Base-by-base conservation (phyloP, 2,888 invertebrate genomes). In the Eupsilia transversa region DNA sequence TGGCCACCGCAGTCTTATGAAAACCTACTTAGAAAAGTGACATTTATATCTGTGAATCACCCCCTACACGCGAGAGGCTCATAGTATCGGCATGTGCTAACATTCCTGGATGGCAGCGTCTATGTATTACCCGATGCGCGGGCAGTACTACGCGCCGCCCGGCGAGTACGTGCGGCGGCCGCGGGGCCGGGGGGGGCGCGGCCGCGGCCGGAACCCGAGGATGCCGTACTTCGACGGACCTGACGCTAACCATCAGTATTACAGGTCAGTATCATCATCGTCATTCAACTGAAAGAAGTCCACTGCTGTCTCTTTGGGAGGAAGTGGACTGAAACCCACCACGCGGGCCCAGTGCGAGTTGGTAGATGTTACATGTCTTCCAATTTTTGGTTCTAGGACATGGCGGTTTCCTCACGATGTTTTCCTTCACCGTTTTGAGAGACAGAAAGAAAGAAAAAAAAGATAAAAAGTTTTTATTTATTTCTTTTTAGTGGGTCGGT, bases 161-260 rank as follows among this genome's bases (percentile, higher is more conserved):
- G 90, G 84, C 10, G 84, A 70, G 79, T 93, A 89, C 89, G 14
- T 61, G 72, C 46, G 76, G 33, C 38, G 76, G 0, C 1, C 54
- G 33, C 80, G 69, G 79, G 75, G 86, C 23, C 82, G 91, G 3
- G 89, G 84, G 88, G 89, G 84, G 88, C 49, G 91, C 77, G 79
- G 92, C 17, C 38, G 87, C 0, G 87, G 85, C 0, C 27, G 86
- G 41, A 61, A 91, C 27, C 82, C 91, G 49, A 83, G 93, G 49
- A 91, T 96, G 93, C 96, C 96, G 0, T 93, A 92, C 94, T 96
- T 94, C 91, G 94, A 95, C 59, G 95, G 96, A 2, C 95, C 96
- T 0, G 94, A 94, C 82, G 95, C 96, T 72, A 94, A 91, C 77
- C 92, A 92, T 0, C 93, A 93, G 91, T 95, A 96, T 77, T 95